Percentiles rank a stretch among this genome's conserved stretches.
These are phyloP conservation scores for Sebastes kiyomatsui DNA, from an alignment of 2,797 vertebrate species.

Conservation along the genomic window DNA sequence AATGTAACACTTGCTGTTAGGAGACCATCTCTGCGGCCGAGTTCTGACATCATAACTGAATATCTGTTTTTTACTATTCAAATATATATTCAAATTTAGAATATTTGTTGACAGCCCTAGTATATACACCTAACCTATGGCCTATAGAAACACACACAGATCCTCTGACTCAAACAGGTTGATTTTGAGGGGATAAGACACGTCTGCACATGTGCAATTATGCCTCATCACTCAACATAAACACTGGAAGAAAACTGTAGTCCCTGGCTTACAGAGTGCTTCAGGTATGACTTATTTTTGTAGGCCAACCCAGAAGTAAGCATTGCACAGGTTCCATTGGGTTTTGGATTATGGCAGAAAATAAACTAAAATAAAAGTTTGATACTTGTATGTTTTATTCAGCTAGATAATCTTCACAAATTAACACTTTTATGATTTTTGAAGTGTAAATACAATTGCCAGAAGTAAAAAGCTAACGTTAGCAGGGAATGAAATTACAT, in stretches of 20 bases:
- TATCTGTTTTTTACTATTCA: no score
- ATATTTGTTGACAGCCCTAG: neutral
- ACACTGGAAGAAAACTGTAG: neutral
- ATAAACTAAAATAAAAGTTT: neutral
- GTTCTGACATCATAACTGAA: no score
- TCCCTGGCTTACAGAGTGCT: neutral
- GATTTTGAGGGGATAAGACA: neutral
- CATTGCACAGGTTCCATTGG: neutral
- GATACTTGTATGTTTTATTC: neutral
- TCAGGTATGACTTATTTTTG: no score
- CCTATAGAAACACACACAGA: neutral
- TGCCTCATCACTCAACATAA: neutral
- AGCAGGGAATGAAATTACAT: no score
- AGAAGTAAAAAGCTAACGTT: no score
- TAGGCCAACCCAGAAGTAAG: neutral
- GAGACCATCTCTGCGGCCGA: no score
- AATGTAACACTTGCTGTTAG: no score
- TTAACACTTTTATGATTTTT: no score
- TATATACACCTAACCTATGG: neutral
- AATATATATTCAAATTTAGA: no score
- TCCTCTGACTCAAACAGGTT: neutral
- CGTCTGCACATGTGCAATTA: neutral
- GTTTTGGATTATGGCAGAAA: neutral
- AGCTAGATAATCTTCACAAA: no score
- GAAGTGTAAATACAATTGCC: no score